A percentile compares a stretch with the other conserved stretches of the same genome.
Evolutionary conservation across 2,113 vertebrate species (phyloP).

Genomic region (Cathartes aura): DNA sequence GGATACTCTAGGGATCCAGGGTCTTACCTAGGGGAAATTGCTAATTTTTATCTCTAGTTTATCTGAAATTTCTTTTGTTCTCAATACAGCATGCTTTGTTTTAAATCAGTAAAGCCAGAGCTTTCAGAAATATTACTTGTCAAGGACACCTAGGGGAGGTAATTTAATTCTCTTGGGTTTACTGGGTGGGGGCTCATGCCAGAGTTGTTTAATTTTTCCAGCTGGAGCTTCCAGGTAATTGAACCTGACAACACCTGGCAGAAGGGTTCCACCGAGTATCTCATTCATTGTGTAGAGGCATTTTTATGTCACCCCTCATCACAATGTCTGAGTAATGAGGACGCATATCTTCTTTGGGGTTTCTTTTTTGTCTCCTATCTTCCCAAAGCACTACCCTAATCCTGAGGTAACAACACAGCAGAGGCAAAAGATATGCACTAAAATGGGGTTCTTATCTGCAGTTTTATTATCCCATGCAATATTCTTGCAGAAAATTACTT

Average conservation of each 20-base stretch:
- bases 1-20: not conserved
- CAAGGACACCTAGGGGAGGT: not conserved
- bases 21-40: not conserved
- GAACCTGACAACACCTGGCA: slow-evolving; percentile 21
- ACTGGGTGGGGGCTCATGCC: not conserved
- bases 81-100: not conserved
- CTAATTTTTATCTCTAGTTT: not conserved
- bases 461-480: slow-evolving; percentile 57
- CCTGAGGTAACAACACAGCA: slow-evolving; percentile 36
- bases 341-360: not conserved
- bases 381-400: slow-evolving; percentile 20
- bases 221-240: not conserved
- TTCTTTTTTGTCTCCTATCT: slow-evolving; percentile 57
- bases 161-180: not conserved
- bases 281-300: not conserved
- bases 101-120: not conserved
- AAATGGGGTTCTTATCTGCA: slow-evolving; percentile 49
- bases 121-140: not conserved
- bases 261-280: not conserved
- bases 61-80: not conserved
- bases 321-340: not conserved
- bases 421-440: slow-evolving; percentile 38
- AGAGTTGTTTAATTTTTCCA: not conserved
- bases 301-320: slow-evolving; percentile 17
- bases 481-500: slow-evolving; percentile 56